Evolutionary conservation across 2,113 vertebrate genomes (phyloP).

Genomic region (human (Homo sapiens)): DNA sequence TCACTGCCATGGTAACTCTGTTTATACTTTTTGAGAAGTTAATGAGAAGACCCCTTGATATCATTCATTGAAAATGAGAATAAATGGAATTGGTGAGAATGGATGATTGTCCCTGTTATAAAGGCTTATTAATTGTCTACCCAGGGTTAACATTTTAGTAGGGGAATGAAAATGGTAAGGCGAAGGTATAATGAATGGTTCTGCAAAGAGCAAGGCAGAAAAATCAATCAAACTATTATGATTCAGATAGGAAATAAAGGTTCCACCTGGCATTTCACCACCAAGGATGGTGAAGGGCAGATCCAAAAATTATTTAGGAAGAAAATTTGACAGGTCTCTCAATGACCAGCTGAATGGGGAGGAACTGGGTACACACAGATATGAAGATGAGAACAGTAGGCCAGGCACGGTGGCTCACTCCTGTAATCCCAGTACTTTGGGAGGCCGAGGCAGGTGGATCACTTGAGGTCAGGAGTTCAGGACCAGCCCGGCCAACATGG

Average conservation of each 20-base stretch:
- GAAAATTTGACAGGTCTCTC: neutral
- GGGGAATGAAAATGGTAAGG: neutral
- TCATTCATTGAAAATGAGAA: neutral
- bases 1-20: neutral
- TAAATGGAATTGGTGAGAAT: neutral
- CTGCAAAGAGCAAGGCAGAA: conserved; percentile 18
- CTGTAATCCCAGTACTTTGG: too few species aligned
- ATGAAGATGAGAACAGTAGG: too few species aligned
- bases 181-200: neutral
- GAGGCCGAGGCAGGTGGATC: too few species aligned
- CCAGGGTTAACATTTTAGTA: neutral
- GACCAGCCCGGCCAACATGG: too few species aligned
- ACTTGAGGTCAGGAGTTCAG: too few species aligned
- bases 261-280: neutral
- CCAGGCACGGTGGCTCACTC: too few species aligned
- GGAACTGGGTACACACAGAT: neutral
- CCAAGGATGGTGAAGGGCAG: neutral
- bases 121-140: neutral
- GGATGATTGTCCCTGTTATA: neutral
- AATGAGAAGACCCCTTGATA: neutral
- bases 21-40: neutral
- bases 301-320: conserved; percentile 37
- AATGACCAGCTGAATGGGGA: neutral
- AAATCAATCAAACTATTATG: neutral
- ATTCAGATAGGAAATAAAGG: neutral